phyloP scores from a whole-genome alignment of 1,140 invertebrate species.

The Prorops nasuta region DNA sequence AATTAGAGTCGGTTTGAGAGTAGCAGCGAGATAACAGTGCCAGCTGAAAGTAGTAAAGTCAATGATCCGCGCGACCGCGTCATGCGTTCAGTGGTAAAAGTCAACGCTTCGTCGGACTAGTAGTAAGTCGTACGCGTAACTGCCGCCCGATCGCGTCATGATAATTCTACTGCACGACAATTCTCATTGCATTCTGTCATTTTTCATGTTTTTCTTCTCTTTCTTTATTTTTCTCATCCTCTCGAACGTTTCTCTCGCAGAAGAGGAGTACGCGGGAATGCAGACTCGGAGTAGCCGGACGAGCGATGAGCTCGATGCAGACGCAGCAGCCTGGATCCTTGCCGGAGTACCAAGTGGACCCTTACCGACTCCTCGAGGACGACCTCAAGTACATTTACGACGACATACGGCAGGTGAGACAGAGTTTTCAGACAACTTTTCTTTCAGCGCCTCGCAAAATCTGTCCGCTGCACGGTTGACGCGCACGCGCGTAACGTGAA shows the following conservation, averaged over 20 bases:
- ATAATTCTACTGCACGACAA: too few relatives aligned
- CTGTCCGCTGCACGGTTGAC: background rate
- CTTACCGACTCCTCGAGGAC: constrained; percentile 79
- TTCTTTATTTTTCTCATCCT: background rate
- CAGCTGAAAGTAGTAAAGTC: background rate
- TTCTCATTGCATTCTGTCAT: background rate
- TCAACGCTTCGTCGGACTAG: background rate
- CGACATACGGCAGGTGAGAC: constrained; percentile 76
- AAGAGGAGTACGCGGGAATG: constrained; percentile 32
- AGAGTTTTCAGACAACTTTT: too few relatives aligned
- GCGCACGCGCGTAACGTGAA: background rate
- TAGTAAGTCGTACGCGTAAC: too few relatives aligned
- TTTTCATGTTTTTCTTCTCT: background rate
- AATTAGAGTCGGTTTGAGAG: too few relatives aligned
- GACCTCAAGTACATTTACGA: constrained; percentile 80
- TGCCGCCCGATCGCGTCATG: too few relatives aligned
- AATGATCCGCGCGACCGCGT: background rate
- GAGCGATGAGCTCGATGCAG: constrained; percentile 62
- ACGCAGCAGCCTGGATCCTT: constrained; percentile 73
- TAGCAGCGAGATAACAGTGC: too few relatives aligned
- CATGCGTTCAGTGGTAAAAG: background rate
- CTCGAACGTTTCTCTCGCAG: too few relatives aligned
- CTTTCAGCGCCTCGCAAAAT: background rate
- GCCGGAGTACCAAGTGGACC: constrained; percentile 77
- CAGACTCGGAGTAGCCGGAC: constrained; percentile 45